Base-by-base conservation (phyloP, 2,888 invertebrate species). In the Teinopalpus imperialis region DNA sequence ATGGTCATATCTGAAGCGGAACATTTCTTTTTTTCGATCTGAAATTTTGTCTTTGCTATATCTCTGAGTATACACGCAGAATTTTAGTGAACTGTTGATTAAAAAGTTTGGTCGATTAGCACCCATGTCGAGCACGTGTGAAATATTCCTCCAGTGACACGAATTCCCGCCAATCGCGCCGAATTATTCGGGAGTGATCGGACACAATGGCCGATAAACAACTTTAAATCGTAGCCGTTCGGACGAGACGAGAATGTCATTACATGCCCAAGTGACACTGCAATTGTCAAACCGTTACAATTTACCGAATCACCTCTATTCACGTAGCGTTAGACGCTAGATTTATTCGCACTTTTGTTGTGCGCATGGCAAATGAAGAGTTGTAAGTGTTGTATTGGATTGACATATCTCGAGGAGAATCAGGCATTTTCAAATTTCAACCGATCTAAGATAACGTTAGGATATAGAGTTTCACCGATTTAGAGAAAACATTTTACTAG, bases 231-330 rank as follows among this genome's bases (percentile, higher is more conserved):
- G 77, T 69, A 64, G 66, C 62, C 66, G 63, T 63, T 61, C 53
- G 68, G 61, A 81, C 82, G 80, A 72, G 83, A 80, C 78, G 56
- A 66, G 82, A 72, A 82, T 82, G 66, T 74, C 71, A 79, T 74
- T 77, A 77, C 59, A 60, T 58, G 41, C 51, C 67, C 57, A 66
- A 58, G 39, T 56, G 60, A 41, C 46, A 53, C 37, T 45, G 44
- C 51, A 29, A 49, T 49, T 35, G 42, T 18, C 1, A 45, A 52
- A 45, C 43, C 9, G 18, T 37, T 18, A 16, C 18, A 16, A 37
- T 21, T 30, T 40, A 29, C 24, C 44, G 27, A 32, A 10, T 46
- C 56, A 51, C 51, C 63, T 52, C 51, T 70, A 63, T 63, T 52
- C 3, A 39, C 27, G 51, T 30, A 12, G 48, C 9, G 37, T 48